phyloP scores from a whole-genome alignment of 2,888 invertebrate species.

The Netelia melanura region DNA sequence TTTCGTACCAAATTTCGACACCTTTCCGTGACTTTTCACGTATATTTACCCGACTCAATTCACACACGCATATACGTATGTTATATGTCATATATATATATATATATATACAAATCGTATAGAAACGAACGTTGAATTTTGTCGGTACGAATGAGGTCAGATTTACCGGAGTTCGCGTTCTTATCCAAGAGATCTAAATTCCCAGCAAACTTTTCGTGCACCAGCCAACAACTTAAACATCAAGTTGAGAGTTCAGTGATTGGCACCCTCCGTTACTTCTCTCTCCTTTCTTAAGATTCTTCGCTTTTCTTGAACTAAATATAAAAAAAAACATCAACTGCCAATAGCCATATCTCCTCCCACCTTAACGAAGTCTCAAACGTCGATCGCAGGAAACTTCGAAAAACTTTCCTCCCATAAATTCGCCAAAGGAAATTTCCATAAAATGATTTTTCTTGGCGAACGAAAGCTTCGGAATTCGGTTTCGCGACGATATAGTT shows the following conservation, averaged over 20 bases:
- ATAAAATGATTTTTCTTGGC: conserved; percentile 42
- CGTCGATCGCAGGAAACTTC: conserved; percentile 28
- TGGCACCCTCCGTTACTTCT: background rate
- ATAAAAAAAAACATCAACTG: background rate
- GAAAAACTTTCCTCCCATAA: conserved; percentile 10
- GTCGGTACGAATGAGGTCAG: conserved; percentile 24
- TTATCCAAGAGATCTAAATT: background rate
- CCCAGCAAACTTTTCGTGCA: conserved; percentile 1
- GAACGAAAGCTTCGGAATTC: conserved; percentile 7
- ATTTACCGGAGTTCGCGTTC: conserved; percentile 40
- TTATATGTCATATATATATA: background rate
- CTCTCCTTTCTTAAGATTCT: background rate
- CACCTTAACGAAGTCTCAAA: background rate
- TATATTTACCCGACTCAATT: background rate
- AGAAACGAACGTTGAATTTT: conserved; percentile 31
- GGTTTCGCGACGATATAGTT: background rate
- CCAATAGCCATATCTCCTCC: background rate
- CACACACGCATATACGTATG: background rate
- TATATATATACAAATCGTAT: background rate
- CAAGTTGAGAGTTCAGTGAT: background rate
- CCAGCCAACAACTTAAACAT: conserved; percentile 6
- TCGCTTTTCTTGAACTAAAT: background rate
- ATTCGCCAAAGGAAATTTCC: conserved; percentile 21
- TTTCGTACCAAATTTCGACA: conserved; percentile 7
- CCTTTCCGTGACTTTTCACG: conserved; percentile 3